phyloP scores from a whole-genome alignment of 1,140 invertebrate species.

The Ips nitidus region DNA sequence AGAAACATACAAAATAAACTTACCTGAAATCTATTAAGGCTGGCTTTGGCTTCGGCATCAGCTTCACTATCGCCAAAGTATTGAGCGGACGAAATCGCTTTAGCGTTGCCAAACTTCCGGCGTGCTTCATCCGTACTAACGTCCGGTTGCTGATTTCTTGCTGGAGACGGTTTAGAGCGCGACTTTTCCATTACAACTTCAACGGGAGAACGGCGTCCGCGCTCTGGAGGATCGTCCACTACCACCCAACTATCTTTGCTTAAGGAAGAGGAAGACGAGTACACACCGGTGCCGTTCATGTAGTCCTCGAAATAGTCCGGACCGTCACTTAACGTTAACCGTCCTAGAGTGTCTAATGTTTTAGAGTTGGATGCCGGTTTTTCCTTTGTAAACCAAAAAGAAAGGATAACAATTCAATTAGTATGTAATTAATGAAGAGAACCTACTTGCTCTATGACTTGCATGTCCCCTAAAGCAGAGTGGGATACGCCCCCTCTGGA shows the following conservation, averaged over 20 bases:
- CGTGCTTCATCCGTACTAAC: slow-evolving; percentile 67
- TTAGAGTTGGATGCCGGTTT: slow-evolving; percentile 25
- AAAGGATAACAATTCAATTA: background rate
- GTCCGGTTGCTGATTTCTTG: slow-evolving; percentile 2
- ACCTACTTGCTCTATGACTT: slow-evolving; percentile 84
- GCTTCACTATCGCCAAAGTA: slow-evolving; percentile 78
- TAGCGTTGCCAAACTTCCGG: slow-evolving; percentile 94
- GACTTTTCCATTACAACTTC: slow-evolving; percentile 26
- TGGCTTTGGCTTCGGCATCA: slow-evolving; percentile 62
- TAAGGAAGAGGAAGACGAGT: slow-evolving; percentile 18
- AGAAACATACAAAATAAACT: too few species aligned
- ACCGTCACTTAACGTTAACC: slow-evolving; percentile 47
- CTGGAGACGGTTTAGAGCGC: slow-evolving; percentile 10
- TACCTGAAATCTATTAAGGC: slow-evolving; percentile 71
- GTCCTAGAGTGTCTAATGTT: slow-evolving; percentile 45
- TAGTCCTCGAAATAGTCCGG: slow-evolving; percentile 52
- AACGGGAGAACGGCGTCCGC: slow-evolving; percentile 63
- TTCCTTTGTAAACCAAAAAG: slow-evolving; percentile 10
- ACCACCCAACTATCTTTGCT: slow-evolving; percentile 48
- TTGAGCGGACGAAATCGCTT: slow-evolving; percentile 97
- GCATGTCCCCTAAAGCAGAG: slow-evolving; percentile 92
- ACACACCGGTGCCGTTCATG: slow-evolving; percentile 34
- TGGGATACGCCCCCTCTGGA: slow-evolving; percentile 61
- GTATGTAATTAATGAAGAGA: background rate
- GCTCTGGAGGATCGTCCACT: slow-evolving; percentile 47